Evolutionary conservation across 2,888 invertebrate genomes (phyloP).

Genomic region (Alitta virens): DNA sequence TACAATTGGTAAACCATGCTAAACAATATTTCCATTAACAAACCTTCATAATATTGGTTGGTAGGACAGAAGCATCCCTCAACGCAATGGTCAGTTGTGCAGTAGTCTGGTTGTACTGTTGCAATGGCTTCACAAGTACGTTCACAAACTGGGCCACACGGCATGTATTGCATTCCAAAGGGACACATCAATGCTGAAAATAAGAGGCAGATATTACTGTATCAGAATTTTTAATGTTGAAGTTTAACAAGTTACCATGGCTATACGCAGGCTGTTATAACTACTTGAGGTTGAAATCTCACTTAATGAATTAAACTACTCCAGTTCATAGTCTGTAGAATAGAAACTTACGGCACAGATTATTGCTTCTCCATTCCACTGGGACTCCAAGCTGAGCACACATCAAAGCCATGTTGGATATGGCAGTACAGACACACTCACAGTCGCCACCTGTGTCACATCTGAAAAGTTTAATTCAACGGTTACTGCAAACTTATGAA

Average conservation of each 20-base stretch:
- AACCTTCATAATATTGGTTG: conserved; percentile 17
- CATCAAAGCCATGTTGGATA: conserved; percentile 81
- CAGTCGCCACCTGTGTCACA: conserved; percentile 88
- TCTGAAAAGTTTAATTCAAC: conserved; percentile 43
- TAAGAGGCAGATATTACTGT: too few relatives aligned
- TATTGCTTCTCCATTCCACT: conserved; percentile 77
- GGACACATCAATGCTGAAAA: conserved; percentile 82
- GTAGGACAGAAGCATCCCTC: conserved; percentile 50
- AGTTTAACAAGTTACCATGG: too few relatives aligned
- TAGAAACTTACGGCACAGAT: conserved; percentile 75
- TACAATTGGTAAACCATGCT: too few relatives aligned
- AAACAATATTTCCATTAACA: too few relatives aligned
- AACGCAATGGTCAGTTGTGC: conserved; percentile 33
- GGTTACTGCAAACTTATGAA: too few relatives aligned
- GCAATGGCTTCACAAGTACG: conserved; percentile 64
- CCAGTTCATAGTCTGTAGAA: too few relatives aligned
- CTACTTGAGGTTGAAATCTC: too few relatives aligned
- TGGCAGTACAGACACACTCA: conserved; percentile 82
- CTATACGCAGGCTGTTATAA: too few relatives aligned
- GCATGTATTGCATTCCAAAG: conserved; percentile 74
- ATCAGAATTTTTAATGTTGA: too few relatives aligned
- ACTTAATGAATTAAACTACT: too few relatives aligned
- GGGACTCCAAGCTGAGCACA: conserved; percentile 74
- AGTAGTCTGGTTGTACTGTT: conserved; percentile 26
- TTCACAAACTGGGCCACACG: conserved; percentile 81